Conservation (phyloP, 2,113 vertebrate species). For the Cololabis saira region DNA sequence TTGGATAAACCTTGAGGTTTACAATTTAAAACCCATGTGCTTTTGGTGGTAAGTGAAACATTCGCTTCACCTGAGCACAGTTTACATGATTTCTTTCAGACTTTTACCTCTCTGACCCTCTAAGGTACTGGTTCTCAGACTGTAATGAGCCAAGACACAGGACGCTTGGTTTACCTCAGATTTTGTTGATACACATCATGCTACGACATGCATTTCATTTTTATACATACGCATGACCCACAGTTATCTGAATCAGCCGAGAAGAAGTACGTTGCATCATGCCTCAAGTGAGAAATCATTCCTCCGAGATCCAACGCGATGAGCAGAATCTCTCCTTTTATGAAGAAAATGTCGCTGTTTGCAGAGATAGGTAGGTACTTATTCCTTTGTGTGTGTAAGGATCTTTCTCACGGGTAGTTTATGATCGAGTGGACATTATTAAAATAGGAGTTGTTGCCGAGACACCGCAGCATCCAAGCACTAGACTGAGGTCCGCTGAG, state of each 20-base stretch:
- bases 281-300: slow-evolving; percentile 9
- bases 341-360: slow-evolving; percentile 39
- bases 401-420: slow-evolving; percentile 24
- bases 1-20: slow-evolving; percentile 74
- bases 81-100: slow-evolving; percentile 76
- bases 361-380: not conserved
- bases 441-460: slow-evolving; percentile 33
- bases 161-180: slow-evolving; percentile 72
- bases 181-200: slow-evolving; percentile 71
- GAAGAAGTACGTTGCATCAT: slow-evolving; percentile 25
- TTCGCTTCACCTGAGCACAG: slow-evolving; percentile 67
- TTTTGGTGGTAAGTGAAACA: slow-evolving; percentile 60
- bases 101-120: slow-evolving; percentile 73
- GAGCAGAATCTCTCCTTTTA: slow-evolving; percentile 24
- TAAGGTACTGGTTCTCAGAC: slow-evolving; percentile 67
- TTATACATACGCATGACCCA: slow-evolving; percentile 51
- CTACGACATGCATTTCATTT: slow-evolving; percentile 47
- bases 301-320: slow-evolving; percentile 13
- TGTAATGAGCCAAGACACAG: slow-evolving; percentile 63
- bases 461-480: slow-evolving; percentile 36
- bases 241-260: slow-evolving; percentile 36
- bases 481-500: slow-evolving; percentile 1
- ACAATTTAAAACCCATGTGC: slow-evolving; percentile 73
- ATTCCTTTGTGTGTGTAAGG: slow-evolving; percentile 19
- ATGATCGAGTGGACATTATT: slow-evolving; percentile 38